Base-by-base conservation (phyloP, 2,888 invertebrate genomes). In the Clostera curtula region DNA sequence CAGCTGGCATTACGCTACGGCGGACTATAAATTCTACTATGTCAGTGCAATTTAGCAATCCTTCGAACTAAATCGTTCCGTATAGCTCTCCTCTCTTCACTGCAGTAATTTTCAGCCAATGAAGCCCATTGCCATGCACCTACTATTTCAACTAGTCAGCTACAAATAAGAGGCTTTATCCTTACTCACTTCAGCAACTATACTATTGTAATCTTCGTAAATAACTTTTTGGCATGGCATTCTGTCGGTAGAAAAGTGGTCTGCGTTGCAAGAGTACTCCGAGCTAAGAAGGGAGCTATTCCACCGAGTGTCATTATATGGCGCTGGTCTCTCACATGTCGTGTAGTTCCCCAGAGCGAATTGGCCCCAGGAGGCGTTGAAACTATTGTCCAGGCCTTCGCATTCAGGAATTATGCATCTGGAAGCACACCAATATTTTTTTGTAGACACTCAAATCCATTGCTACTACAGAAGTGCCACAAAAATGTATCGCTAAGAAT, bases 131-230 rank as follows among this genome's bases (percentile, higher is more conserved):
- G n/a, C n/a, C n/a, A n/a, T n/a, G n/a, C n/a, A n/a, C n/a, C n/a
- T n/a, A n/a, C n/a, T 20, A 10, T 19, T 10, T 19, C 10, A 19
- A 24, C n/a, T n/a, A n/a, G n/a, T n/a, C n/a, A n/a, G n/a, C 13
- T 14, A 9, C 3, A 14, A 3, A 5, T 4, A 17, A 3, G 3
- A 5, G 8, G 13, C 9, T 9, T n/a, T n/a, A 11, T 5, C 4
- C 9, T 8, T 16, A 59, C 74, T 76, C 49, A 91, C 90, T 82
- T 90, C 90, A 46, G 87, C 89, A 1, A 85, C 85, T 40, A 91
- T 86, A 23, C 90, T 89, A 25, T 85, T 72, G 53, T 87, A 85
- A 47, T 86, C 74, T 41, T 87, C 86, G 51, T 87, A 90, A 12
- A 89, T 55, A 34, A 88, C 70, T n/a, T 63, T 56, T n/a, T 76